A percentile compares a stretch with the other conserved stretches of the same genome.
phyloP scores from a whole-genome alignment of 2,113 vertebrate genomes.

The Callithrix jacchus region DNA sequence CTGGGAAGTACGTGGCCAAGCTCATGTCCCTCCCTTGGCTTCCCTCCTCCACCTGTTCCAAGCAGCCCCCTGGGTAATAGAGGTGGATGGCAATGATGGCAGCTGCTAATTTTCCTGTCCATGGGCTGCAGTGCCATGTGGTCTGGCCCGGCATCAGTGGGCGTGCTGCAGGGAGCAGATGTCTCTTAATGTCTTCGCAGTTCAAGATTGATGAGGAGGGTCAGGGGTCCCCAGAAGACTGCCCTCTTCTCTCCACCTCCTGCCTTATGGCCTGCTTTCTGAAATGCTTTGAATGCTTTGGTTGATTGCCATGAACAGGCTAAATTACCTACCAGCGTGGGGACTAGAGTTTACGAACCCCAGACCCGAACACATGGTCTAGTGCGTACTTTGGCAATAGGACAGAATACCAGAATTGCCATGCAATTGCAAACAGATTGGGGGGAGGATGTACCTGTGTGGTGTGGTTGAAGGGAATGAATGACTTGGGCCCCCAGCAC shows the following conservation, averaged over 20 bases:
- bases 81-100: not conserved
- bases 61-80: not conserved
- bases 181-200: not conserved
- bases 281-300: not conserved
- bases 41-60: not conserved
- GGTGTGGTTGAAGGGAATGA: not conserved
- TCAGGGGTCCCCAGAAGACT: not conserved
- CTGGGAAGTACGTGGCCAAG: not conserved
- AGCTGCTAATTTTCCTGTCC: not conserved
- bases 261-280: not conserved
- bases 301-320: not conserved
- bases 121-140: accelerated
- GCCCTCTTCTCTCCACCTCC: not conserved
- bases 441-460: not conserved
- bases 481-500: not conserved
- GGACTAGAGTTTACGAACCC: not conserved
- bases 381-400: not conserved
- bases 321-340: not conserved
- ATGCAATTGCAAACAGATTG: not conserved
- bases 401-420: not conserved
- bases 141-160: not conserved
- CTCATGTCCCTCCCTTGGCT: not conserved
- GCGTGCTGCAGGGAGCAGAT: not conserved
- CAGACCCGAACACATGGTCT: not conserved
- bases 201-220: not conserved